Percentiles rank a stretch among this genome's conserved stretches.
These are phyloP conservation scores for Sciurus niger DNA, from an alignment of 2,113 vertebrate genomes.

Conservation along the genomic window DNA sequence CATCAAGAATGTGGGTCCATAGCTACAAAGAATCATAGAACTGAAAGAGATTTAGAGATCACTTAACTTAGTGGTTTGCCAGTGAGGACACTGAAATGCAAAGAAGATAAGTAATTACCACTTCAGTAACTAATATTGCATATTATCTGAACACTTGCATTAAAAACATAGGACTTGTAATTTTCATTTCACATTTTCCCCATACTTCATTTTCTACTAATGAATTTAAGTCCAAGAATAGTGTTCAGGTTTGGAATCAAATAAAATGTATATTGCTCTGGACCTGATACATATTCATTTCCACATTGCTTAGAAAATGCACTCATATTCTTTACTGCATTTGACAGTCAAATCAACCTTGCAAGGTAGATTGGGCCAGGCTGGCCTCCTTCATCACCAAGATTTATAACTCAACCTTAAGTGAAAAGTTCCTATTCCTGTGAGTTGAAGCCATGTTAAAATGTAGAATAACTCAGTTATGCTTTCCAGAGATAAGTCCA, in stretches of 20 bases:
- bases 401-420: neutral
- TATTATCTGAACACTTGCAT: neutral
- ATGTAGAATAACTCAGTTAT: neutral
- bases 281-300: neutral
- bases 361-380: neutral
- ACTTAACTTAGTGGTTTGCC: neutral
- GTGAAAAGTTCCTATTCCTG: neutral
- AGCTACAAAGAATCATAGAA: neutral
- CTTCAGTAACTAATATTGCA: neutral
- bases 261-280: neutral
- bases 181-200: neutral
- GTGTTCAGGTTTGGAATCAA: neutral
- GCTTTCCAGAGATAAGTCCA: neutral
- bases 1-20: neutral
- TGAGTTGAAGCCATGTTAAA: neutral
- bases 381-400: neutral
- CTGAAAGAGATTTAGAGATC: neutral
- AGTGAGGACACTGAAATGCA: neutral
- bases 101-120: neutral
- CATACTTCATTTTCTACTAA: neutral
- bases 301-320: neutral
- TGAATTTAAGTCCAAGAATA: neutral
- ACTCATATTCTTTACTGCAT: neutral
- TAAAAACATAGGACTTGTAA: neutral
- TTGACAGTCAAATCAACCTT: neutral